Base-by-base conservation (phyloP, 1,140 invertebrate genomes). In the Semibalanus balanoides region DNA sequence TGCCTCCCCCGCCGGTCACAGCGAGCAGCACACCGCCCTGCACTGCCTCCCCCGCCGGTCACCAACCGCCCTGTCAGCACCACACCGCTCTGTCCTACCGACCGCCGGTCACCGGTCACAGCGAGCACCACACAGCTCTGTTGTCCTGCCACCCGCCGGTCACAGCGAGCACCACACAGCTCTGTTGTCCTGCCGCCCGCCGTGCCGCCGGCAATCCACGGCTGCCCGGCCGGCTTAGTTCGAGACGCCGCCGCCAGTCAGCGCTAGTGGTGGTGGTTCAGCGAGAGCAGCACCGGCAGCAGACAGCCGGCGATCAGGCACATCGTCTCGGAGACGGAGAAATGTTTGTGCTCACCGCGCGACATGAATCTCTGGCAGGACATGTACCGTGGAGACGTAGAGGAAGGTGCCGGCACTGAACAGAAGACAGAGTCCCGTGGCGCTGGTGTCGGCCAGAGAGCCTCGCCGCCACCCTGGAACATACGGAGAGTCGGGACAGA, bases 351-450 rank as follows among this genome's bases (percentile, higher is more conserved):
- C 28, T 85, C 82, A 14, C 86, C 84, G 40, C 82, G 82, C n/a
- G 83, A 87, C 83, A 77, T 86, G 29, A n/a, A 99, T 85, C 85
- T 99, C 97, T 0, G 97, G 96, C 72, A 99, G 83, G 3, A 99
- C 96, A 84, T 99, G 97, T 0, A 99, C 96, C 0, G 97, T 98
- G 0, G 97, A 95, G 11, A 99, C 97, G 82, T 99, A 99, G 14
- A 99, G 86, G 85, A 99, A 99, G 73, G 97, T 99, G 0, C 97
- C 97, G 0, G 95, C 97, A 78, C 95, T 98, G 84, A 99, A 99
- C 29, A 99, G 84, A 95, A 99, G 97, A 27, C 97, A 95, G 71
- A 98, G 89, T 72, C 95, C 96, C 83, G 92, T 99, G 1, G 94
- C 78, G 69, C 77, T 76, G 9, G 78, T 70, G 31, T 77, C 77